Percentiles rank a stretch among this genome's conserved stretches.
These are phyloP conservation scores for Lepidochitona cinerea DNA, from an alignment of 2,888 invertebrate genomes.

Conservation along the genomic window DNA sequence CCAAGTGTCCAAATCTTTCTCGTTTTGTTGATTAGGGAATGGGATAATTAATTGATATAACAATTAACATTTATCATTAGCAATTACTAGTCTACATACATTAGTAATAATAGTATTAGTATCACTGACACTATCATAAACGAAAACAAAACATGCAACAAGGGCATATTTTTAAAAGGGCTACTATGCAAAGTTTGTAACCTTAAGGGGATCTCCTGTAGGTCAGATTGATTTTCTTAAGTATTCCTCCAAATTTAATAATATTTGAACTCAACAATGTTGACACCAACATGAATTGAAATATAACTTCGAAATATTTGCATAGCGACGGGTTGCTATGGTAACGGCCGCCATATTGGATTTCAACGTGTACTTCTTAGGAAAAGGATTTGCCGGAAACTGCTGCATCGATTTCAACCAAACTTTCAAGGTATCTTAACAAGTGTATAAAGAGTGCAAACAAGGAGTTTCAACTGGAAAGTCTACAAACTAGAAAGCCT, in stretches of 20 bases:
- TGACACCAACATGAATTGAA: neutral
- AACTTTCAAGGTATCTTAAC: neutral
- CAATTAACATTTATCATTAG: too few species aligned
- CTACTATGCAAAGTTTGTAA: too few species aligned
- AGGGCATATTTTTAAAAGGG: too few species aligned
- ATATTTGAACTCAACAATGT: neutral
- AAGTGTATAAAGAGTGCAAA: neutral
- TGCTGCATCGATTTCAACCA: neutral
- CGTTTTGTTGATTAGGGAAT: too few species aligned
- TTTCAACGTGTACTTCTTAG: neutral
- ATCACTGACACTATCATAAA: too few species aligned
- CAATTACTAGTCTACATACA: too few species aligned
- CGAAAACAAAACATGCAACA: too few species aligned
- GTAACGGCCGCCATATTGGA: neutral
- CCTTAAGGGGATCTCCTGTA: neutral
- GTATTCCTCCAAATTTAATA: neutral
- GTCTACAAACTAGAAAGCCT: too few species aligned
- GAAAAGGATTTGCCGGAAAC: neutral
- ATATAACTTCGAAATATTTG: neutral
- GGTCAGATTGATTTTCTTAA: neutral
- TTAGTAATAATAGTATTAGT: too few species aligned
- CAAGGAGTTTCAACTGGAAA: too few species aligned
- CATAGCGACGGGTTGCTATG: neutral
- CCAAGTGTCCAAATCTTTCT: too few species aligned
- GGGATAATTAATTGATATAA: too few species aligned